These are phyloP conservation scores for Odontophorus gujanensis DNA, from an alignment of 2,113 vertebrate species.

Conservation along the genomic window DNA sequence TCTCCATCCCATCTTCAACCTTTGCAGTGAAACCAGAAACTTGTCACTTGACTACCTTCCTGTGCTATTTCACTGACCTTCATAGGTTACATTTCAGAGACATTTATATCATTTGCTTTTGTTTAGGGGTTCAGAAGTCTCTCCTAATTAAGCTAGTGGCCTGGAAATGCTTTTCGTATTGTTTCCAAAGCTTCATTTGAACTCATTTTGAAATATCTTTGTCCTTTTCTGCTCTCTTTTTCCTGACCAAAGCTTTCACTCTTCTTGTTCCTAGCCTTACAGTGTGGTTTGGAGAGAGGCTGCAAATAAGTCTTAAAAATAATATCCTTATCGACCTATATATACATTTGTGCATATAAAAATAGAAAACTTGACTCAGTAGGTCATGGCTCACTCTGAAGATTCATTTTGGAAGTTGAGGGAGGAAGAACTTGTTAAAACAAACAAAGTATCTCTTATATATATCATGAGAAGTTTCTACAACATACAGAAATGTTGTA, in stretches of 20 bases:
- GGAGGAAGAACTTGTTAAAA: not conserved
- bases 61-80: not conserved
- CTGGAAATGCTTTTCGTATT: not conserved
- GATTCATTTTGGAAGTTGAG: not conserved
- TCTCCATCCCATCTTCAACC: not conserved
- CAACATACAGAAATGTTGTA: not conserved
- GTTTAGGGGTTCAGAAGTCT: not conserved
- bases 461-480: not conserved
- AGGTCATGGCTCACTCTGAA: not conserved
- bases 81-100: not conserved
- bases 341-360: rapidly evolving
- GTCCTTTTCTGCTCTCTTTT: rapidly evolving
- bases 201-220: not conserved
- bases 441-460: rapidly evolving
- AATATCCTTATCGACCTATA: too few relatives aligned
- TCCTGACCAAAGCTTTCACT: not conserved
- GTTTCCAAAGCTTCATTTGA: not conserved
- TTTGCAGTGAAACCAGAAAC: not conserved
- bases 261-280: not conserved
- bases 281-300: not conserved
- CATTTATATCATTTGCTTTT: rapidly evolving
- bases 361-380: not conserved
- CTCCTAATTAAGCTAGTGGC: not conserved
- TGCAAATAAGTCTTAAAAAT: not conserved
- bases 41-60: not conserved